These are phyloP conservation scores for Holocentrus rufus DNA, from an alignment of 2,797 vertebrate genomes.

Conservation along the genomic window DNA sequence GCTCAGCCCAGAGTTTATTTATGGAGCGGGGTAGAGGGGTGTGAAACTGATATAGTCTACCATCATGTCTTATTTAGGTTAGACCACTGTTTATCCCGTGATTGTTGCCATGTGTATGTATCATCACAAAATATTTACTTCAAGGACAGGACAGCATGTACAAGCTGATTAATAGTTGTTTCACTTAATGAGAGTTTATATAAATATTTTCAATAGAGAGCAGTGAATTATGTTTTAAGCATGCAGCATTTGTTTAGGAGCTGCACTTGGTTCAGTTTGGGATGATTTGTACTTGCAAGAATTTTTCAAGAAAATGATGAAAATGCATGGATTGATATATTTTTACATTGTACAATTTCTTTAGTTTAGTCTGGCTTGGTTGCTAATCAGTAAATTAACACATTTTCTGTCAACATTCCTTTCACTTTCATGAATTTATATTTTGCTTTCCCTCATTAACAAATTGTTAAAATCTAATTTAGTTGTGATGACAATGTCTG, in stretches of 20 bases:
- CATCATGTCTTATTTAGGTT: conserved; percentile 50
- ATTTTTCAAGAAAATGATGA: no score
- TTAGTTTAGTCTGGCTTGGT: not conserved
- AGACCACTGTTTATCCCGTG: conserved; percentile 55
- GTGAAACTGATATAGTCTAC: conserved; percentile 62
- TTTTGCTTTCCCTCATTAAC: no score
- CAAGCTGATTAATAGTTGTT: conserved; percentile 15
- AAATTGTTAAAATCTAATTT: no score
- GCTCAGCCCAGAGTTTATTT: conserved; percentile 75
- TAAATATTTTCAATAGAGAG: conserved; percentile 1
- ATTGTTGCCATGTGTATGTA: conserved; percentile 60
- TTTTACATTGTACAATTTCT: not conserved
- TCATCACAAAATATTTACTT: conserved; percentile 14
- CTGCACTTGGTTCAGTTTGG: not conserved
- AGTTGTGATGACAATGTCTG: not conserved
- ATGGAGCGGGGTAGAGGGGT: conserved; percentile 69
- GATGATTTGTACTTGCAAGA: not conserved
- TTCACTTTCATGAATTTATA: not conserved
- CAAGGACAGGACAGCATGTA: not conserved
- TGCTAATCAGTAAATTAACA: not conserved
- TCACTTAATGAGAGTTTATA: not conserved
- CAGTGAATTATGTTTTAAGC: conserved; percentile 21
- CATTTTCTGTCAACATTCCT: not conserved
- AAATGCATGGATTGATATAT: not conserved
- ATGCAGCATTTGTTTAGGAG: conserved; percentile 2